phyloP scores from a whole-genome alignment of 1,140 invertebrate genomes.

The Drosophila bifasciata region DNA sequence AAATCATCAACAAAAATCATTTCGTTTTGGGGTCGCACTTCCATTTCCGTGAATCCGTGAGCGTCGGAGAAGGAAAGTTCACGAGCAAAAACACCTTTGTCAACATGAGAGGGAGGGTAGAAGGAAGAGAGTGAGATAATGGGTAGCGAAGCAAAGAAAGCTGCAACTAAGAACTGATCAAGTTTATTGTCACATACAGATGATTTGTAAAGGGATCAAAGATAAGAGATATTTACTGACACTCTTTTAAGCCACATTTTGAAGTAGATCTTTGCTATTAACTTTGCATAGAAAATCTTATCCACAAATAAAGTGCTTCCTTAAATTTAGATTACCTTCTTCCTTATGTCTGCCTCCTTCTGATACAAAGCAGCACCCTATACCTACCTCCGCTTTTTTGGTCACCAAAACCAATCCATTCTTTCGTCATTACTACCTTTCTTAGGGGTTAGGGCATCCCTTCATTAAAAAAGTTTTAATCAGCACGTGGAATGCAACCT shows the following conservation, averaged over 20 bases:
- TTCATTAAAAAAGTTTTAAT: slow-evolving; percentile 29
- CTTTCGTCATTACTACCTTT: background rate
- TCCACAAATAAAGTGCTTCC: too few relatives aligned
- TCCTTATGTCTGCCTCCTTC: too few relatives aligned
- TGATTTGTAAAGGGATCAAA: background rate
- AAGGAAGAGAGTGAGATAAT: background rate
- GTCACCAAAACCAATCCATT: background rate
- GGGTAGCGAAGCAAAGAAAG: background rate
- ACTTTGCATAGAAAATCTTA: too few relatives aligned
- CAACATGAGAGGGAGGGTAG: slow-evolving; percentile 1
- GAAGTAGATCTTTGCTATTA: too few relatives aligned
- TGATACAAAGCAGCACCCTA: too few relatives aligned
- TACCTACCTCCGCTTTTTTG: too few relatives aligned
- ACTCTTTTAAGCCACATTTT: background rate
- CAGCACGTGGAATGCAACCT: slow-evolving; percentile 35
- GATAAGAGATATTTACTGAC: slow-evolving; percentile 1
- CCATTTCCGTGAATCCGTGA: slow-evolving; percentile 33
- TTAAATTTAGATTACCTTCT: too few relatives aligned
- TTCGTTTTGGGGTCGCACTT: slow-evolving; percentile 22
- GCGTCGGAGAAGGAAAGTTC: slow-evolving; percentile 14
- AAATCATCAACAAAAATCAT: slow-evolving; percentile 24
- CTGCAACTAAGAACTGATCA: slow-evolving; percentile 2
- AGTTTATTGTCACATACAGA: slow-evolving; percentile 35
- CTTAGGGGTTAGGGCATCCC: slow-evolving; percentile 2
- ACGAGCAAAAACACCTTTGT: slow-evolving; percentile 18